Evolutionary conservation across 2,797 vertebrate genomes (phyloP).

Genomic region (Pristis pectinata): DNA sequence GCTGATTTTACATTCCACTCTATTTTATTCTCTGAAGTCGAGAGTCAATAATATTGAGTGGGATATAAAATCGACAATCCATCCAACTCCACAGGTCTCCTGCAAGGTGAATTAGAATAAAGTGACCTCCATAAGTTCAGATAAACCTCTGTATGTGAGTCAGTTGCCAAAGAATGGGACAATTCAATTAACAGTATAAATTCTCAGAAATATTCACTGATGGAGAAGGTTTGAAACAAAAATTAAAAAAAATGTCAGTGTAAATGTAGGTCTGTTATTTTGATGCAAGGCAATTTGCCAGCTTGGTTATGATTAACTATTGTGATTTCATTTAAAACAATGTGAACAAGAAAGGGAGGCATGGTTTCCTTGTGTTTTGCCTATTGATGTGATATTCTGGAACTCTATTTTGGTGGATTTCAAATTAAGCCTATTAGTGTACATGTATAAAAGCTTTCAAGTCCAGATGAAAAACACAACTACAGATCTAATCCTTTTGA

Average conservation of each 20-base stretch:
- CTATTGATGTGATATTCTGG: not conserved
- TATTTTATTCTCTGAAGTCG: not conserved
- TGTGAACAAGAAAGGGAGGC: not conserved
- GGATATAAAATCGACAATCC: not conserved
- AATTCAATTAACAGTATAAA: not conserved
- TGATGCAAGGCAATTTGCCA: too few relatives aligned
- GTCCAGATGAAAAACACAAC: not conserved
- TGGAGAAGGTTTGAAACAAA: not conserved
- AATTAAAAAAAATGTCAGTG: not conserved
- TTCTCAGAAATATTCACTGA: not conserved
- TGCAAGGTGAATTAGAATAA: not conserved
- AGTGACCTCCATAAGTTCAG: not conserved
- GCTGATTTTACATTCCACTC: not conserved
- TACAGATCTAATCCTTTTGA: not conserved
- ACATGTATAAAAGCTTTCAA: not conserved
- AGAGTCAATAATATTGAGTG: not conserved
- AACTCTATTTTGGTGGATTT: not conserved
- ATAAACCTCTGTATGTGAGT: not conserved
- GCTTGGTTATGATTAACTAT: not conserved
- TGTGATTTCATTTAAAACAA: not conserved
- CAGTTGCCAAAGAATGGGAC: not conserved
- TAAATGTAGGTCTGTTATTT: not conserved
- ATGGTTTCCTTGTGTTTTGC: not conserved
- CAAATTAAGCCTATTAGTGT: not conserved
- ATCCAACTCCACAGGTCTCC: not conserved